phyloP scores from a whole-genome alignment of 2,888 invertebrate species.

The Drosophila mettleri region DNA sequence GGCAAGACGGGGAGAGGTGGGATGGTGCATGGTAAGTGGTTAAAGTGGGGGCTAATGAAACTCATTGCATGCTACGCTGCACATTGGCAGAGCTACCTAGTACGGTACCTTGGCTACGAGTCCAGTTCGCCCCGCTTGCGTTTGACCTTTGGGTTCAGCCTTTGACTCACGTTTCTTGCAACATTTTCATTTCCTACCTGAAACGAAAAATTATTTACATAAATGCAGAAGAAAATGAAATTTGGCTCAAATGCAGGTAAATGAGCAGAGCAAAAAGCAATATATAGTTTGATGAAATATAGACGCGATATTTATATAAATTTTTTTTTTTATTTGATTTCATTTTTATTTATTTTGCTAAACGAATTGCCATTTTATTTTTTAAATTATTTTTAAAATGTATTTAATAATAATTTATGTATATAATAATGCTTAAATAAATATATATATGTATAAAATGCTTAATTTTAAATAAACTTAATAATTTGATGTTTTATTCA shows the following conservation, averaged over 20 bases:
- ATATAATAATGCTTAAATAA: too few relatives aligned
- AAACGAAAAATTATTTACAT: conserved; percentile 35
- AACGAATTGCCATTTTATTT: too few relatives aligned
- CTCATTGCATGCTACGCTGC: conserved; percentile 38
- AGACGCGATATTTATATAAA: too few relatives aligned
- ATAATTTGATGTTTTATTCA: too few relatives aligned
- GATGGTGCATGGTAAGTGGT: neutral
- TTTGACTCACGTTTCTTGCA: conserved; percentile 39
- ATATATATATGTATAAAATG: too few relatives aligned
- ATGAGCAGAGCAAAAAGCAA: neutral
- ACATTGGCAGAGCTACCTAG: conserved; percentile 12
- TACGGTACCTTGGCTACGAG: conserved; percentile 16
- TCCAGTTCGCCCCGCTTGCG: conserved; percentile 33
- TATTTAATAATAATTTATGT: too few relatives aligned
- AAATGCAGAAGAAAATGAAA: conserved; percentile 6
- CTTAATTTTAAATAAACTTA: too few relatives aligned
- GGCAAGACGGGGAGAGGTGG: neutral
- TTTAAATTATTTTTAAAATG: too few relatives aligned
- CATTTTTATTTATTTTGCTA: too few relatives aligned
- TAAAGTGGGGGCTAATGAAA: conserved; percentile 31
- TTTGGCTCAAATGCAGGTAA: conserved; percentile 5
- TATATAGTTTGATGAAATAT: too few relatives aligned
- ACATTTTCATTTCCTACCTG: conserved; percentile 37
- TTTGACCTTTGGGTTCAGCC: conserved; percentile 37
- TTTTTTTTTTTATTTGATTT: too few relatives aligned